Base-by-base conservation (phyloP, 2,888 invertebrate genomes). In the Pachydiplax longipennis region DNA sequence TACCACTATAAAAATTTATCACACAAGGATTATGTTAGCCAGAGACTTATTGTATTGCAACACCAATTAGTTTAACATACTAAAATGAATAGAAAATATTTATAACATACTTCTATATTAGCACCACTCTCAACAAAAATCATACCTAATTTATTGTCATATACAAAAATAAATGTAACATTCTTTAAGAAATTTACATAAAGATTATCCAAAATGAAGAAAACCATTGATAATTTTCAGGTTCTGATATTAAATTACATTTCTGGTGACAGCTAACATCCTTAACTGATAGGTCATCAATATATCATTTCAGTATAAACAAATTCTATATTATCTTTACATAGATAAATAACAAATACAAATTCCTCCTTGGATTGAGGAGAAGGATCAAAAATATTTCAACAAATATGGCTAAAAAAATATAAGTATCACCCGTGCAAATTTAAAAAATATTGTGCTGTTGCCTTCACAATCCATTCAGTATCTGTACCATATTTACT, bases 121-220 rank as follows among this genome's bases (percentile, higher is more conserved):
- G 87, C 87, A 87, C 87, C 87, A n/a, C 58, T 87, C 37, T 87
- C 87, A 87, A 61, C 37, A 53, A 53, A 87, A 18, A 61, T 73
- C 73, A 73, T 73, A n/a, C 73, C 31, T 22, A 18, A 35, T 61
- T 87, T 61, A 18, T 61, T 22, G 37, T 61, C 6, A 61, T 61
- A 18, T 61, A 87, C 37, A 37, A 22, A 35, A 31, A 58, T 83
- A 81, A 73, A 83, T 65, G 87, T n/a, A 37, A 37, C 87, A 87
- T 87, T 61, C 22, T 83, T 31, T 35, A 48, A 5, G 25, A 37
- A 37, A 87, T 35, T 61, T 37, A 31, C 35, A 61, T 61, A n/a
- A 31, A 61, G 65, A 58, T 58, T 87, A 10, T 35, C 58, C 83
- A 87, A 87, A 87, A 87, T 35, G 22, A 31, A 31, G 31, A 73